Evolutionary conservation across 2,113 vertebrate species (phyloP), one percentile per base, ranked within the genome.

Genomic region (Chrysochloris asiatica): DNA sequence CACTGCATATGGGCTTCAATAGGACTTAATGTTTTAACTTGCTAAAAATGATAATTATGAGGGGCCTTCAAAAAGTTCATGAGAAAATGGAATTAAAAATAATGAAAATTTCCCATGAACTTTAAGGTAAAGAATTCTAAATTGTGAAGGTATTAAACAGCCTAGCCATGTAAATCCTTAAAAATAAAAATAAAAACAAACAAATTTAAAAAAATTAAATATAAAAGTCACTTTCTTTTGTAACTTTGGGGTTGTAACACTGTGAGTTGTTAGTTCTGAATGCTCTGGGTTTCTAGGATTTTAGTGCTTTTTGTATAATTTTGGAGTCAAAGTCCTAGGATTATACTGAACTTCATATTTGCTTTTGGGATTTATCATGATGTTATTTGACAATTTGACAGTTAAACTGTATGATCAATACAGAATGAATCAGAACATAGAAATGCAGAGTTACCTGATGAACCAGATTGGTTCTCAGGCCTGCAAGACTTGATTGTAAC

Each of bases 371-470:
- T 92, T 87, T 85, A 72, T 88, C 48, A n/a, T 75, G 33, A 43
- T 38, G 26, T 30, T 47, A 76, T 90, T 75, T 85, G 71, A 79
- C 52, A 80, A 76, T 90, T 75, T 85, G 71, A 79, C 52, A 80
- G 50, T 91, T 87, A 71, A 52, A 13, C 65, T 84, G 54, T 61
- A 63, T 90, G 50, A 48, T 81, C 30, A 50, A n/a, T 76, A 54
- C 21, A 88, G 56, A 90, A 52, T 54, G 73, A 93, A 28, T 89
- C 88, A 94, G 78, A 93, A 69, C 92, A 83, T 43, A 72, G 79
- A 47, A 76, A 88, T 48, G 69, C n/a, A 82, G 72, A 88, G 24
- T 94, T 48, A 85, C 82, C 69, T 81, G 36, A 73, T 54, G 72
- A 89, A 61, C 52, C 79, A 88, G 52, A 81, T 77, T 79, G 61